phyloP scores from a whole-genome alignment of 2,888 invertebrate genomes.

The Mactromeris polynyma region DNA sequence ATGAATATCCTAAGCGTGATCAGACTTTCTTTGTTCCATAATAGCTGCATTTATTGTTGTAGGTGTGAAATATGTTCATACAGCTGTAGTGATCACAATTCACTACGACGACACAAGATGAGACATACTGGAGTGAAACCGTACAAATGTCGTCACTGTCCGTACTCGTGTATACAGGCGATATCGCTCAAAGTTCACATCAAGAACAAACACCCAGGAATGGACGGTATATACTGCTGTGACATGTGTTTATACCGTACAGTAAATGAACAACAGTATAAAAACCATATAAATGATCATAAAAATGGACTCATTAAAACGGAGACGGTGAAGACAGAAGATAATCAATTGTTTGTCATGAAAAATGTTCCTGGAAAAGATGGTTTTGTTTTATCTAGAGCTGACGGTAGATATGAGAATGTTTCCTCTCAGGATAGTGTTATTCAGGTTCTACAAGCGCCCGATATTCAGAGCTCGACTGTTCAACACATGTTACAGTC shows the following conservation, averaged over 20 bases:
- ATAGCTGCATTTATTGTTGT: constrained; percentile 49
- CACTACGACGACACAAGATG: constrained; percentile 93
- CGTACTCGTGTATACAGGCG: constrained; percentile 92
- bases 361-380: constrained; percentile 21
- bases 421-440: constrained; percentile 12
- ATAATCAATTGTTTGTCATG: neutral
- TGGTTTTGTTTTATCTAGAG: neutral
- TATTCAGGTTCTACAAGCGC: constrained; percentile 26
- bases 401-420: neutral
- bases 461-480: neutral
- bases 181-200: constrained; percentile 93
- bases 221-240: constrained; percentile 78
- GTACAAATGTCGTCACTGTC: constrained; percentile 93
- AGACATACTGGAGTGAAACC: constrained; percentile 92
- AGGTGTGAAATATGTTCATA: constrained; percentile 92
- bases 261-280: constrained; percentile 90
- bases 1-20: too few relatives aligned
- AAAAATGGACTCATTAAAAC: constrained; percentile 87
- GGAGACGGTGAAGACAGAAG: constrained; percentile 1
- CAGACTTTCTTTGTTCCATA: too few relatives aligned
- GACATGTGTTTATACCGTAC: constrained; percentile 87
- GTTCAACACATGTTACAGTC: constrained; percentile 27
- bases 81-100: constrained; percentile 93
- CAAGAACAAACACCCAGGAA: constrained; percentile 92
- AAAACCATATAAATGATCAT: constrained; percentile 89